Conservation (phyloP, 1,140 invertebrate genomes). For the Drosophila azteca region DNA sequence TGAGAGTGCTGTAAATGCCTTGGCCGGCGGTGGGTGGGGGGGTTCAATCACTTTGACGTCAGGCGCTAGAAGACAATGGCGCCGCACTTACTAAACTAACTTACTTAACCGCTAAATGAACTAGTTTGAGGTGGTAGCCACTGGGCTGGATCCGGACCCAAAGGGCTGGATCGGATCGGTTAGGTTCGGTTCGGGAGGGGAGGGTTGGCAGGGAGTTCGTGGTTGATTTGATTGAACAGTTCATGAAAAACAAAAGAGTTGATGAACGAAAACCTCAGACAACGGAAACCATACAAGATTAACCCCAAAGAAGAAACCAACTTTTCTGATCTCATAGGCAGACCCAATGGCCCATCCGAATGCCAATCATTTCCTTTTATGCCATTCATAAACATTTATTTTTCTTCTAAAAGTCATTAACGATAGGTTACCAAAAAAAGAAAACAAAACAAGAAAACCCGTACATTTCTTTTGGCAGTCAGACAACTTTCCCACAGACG, state of each 20-base stretch:
- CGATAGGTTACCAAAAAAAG: conserved; percentile 33
- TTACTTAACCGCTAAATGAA: conserved; percentile 60
- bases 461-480: conserved; percentile 61
- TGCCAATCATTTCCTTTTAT: conserved; percentile 13
- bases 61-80: conserved; percentile 33
- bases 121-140: conserved; percentile 50
- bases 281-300: background rate
- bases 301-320: background rate
- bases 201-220: background rate
- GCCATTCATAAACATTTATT: conserved; percentile 20
- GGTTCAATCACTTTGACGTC: conserved; percentile 56
- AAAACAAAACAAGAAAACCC: conserved; percentile 26
- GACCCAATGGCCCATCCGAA: conserved; percentile 6
- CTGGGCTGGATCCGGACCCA: conserved; percentile 25
- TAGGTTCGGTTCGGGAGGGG: no score
- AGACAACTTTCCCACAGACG: conserved; percentile 50
- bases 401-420: conserved; percentile 31
- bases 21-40: background rate
- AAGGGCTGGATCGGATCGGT: conserved; percentile 22
- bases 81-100: conserved; percentile 28
- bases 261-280: background rate
- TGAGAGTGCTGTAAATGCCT: conserved; percentile 21
- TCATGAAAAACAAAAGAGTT: no score
- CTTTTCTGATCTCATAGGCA: background rate
- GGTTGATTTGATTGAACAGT: background rate